phyloP scores from a whole-genome alignment of 92 coral and sea anemone genomes.

The Porites lobata region DNA sequence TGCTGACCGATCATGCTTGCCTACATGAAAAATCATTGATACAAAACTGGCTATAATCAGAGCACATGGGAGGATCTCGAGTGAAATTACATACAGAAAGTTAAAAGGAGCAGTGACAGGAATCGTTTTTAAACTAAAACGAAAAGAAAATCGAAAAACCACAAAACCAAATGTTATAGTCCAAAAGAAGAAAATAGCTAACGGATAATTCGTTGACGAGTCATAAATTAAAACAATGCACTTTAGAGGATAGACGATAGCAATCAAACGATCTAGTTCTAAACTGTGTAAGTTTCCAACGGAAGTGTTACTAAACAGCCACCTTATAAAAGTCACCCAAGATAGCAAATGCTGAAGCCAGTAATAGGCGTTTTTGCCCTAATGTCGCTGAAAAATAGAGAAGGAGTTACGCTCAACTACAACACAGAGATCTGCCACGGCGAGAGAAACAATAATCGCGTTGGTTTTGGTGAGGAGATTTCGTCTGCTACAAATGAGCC shows the following conservation, averaged over 20 bases:
- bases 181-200: no score
- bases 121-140: not conserved
- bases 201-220: no score
- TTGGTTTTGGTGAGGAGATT: constrained; percentile 23
- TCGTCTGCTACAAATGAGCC: not conserved
- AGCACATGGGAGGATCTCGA: not conserved
- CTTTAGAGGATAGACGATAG: no score
- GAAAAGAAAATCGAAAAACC: not conserved
- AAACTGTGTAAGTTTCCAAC: constrained; percentile 9
- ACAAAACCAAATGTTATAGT: no score
- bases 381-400: not conserved
- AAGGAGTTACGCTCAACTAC: constrained; percentile 6
- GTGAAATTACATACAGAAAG: not conserved
- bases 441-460: constrained; percentile 5
- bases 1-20: not conserved
- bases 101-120: not conserved
- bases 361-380: not conserved
- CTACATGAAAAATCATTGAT: not conserved
- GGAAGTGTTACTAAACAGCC: not conserved
- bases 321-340: not conserved
- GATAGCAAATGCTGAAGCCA: not conserved
- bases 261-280: not conserved
- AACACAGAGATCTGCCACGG: constrained; percentile 25
- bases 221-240: not conserved
- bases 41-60: not conserved